Conservation (phyloP, 2,113 vertebrate species). For the Python bivittatus region DNA sequence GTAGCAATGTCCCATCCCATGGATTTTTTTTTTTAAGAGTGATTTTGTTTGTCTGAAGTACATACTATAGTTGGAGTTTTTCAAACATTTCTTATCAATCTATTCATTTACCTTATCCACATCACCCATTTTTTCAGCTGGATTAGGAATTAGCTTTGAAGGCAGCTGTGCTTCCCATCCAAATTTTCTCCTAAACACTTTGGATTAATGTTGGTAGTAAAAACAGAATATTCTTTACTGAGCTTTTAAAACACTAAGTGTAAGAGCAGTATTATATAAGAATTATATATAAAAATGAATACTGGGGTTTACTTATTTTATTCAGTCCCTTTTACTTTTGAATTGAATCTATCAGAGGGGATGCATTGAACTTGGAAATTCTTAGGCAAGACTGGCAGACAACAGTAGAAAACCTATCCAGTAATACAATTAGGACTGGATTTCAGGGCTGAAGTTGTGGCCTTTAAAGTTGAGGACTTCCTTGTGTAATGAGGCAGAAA, state of each 20-base stretch:
- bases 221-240: background rate
- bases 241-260: background rate
- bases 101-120: background rate
- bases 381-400: background rate
- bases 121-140: background rate
- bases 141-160: background rate
- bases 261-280: background rate
- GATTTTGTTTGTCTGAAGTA: background rate
- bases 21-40: background rate
- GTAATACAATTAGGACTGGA: background rate
- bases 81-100: background rate
- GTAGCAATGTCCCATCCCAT: background rate
- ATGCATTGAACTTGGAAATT: background rate
- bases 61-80: background rate
- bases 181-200: background rate
- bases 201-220: background rate
- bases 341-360: background rate
- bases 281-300: background rate
- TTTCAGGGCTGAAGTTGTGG: background rate
- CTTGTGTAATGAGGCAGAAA: background rate
- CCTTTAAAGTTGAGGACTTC: background rate
- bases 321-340: background rate
- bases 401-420: background rate
- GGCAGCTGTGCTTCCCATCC: background rate
- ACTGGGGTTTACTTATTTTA: background rate